Evolutionary conservation across 2,797 vertebrate genomes (phyloP), one percentile per base, ranked within the genome.

Genomic region (Aplochiton taeniatus): DNA sequence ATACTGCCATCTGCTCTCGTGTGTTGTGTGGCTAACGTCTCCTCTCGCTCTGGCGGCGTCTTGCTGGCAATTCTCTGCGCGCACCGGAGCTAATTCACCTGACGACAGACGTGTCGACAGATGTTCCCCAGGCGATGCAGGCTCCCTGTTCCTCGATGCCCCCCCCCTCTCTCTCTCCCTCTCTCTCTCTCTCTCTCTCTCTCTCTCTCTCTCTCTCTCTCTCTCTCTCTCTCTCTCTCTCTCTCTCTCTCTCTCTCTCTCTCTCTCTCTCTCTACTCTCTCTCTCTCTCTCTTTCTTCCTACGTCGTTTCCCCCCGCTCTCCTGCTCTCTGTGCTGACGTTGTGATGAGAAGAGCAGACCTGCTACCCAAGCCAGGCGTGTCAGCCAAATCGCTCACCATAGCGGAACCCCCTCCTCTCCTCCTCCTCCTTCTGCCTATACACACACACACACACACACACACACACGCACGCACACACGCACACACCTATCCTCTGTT

Each of bases 81-180:
- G 9, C 68, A 55, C 61, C 50, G 53, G 57, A 69, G 47, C 41
- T 73, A 71, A 84, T 69, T 72, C 74, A 74, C 68, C 76, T 78
- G 81, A 73, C 58, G 78, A 80, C 79, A 82, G 73, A 76, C 41
- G 57, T 75, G 82, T 11, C 81, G 81, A 88, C 75, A 81, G 83
- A 85, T 72, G 9, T 66, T 75, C 72, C 71, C 61, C 75, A 85
- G 76, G 63, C 72, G 58, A 47, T 65, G 70, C 50, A 72, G 19
- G 45, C 63, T 45, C 17, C 19, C 66, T 42, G 42, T 63, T 63
- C 59, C 18, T 44, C 42, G 9, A 43, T 18, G 6, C n/a, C 8
- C 14, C 44, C 58, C 8, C 44, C 42, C 18, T 57, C 61, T 49
- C 13, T 63, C 47, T n/a, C 9, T 51, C 16, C 44, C 9, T 67